Percentiles rank a stretch among this genome's conserved stretches.
These are phyloP conservation scores for Brachionus paranguensis DNA, from an alignment of 1,140 invertebrate species.

Conservation along the genomic window DNA sequence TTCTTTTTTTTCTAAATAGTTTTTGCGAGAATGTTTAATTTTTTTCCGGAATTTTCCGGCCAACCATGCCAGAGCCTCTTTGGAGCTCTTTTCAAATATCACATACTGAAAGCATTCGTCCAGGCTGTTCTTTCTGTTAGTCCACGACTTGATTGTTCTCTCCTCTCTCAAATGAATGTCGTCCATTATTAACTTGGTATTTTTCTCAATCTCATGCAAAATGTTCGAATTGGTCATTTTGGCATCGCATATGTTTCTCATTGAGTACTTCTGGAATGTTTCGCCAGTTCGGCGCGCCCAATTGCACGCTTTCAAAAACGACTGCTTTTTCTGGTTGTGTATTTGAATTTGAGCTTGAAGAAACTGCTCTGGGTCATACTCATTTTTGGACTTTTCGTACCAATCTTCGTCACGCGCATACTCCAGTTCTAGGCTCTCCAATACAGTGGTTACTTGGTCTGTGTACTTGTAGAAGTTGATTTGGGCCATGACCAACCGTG, in stretches of 20 bases:
- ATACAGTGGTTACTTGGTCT: constrained; percentile 86
- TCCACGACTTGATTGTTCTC: constrained; percentile 89
- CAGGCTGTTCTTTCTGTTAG: constrained; percentile 83
- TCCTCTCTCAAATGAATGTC: constrained; percentile 84
- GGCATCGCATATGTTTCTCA: constrained; percentile 49
- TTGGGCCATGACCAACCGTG: constrained; percentile 88
- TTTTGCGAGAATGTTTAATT: no score
- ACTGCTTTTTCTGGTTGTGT: constrained; percentile 95
- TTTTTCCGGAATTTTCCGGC: no score
- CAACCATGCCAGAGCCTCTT: constrained; percentile 45
- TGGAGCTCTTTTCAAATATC: constrained; percentile 55
- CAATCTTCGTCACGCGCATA: constrained; percentile 92
- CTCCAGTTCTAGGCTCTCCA: constrained; percentile 88
- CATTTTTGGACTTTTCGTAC: constrained; percentile 62
- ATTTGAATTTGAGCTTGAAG: constrained; percentile 80
- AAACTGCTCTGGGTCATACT: constrained; percentile 54
- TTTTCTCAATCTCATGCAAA: constrained; percentile 2
- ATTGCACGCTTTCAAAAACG: constrained; percentile 68
- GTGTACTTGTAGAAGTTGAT: constrained; percentile 97
- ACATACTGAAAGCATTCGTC: constrained; percentile 95
- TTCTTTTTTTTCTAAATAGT: no score
- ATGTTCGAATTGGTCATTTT: constrained; percentile 11
- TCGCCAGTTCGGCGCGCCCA: constrained; percentile 85
- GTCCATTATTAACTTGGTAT: constrained; percentile 56
- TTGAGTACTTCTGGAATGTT: constrained; percentile 81